Conservation (phyloP, 2,113 vertebrate species). For the Delphinapterus leucas region DNA sequence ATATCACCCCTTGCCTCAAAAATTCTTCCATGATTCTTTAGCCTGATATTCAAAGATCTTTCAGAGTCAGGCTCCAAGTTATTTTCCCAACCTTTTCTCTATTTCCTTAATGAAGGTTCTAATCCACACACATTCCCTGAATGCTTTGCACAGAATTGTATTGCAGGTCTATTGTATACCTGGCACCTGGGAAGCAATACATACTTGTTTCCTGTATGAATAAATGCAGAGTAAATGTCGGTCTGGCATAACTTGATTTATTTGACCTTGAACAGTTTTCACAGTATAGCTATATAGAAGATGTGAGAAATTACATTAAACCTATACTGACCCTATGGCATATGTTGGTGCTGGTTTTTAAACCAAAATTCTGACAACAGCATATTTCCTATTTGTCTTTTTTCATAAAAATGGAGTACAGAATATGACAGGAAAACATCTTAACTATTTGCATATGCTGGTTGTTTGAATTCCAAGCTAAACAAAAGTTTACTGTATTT, state of each 20-base stretch:
- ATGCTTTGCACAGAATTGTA: background rate
- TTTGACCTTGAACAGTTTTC: background rate
- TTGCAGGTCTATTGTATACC: background rate
- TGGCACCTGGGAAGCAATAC: background rate
- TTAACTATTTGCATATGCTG: background rate
- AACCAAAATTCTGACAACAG: slow-evolving; percentile 16
- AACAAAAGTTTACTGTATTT: slow-evolving; percentile 42
- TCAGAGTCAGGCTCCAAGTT: background rate
- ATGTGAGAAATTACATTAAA: background rate
- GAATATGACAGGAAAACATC: slow-evolving; percentile 27
- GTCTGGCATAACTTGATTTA: background rate
- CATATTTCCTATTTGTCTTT: slow-evolving; percentile 24
- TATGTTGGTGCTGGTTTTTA: slow-evolving; percentile 32
- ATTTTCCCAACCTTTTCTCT: background rate
- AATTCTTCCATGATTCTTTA: slow-evolving; percentile 19
- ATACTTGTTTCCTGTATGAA: background rate
- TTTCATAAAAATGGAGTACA: background rate
- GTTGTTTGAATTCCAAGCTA: slow-evolving; percentile 60
- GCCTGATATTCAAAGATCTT: background rate
- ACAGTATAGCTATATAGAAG: background rate
- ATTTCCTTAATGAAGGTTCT: background rate
- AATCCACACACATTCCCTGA: background rate
- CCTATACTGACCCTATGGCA: background rate
- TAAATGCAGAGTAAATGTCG: background rate
- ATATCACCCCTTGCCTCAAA: background rate